phyloP scores from a whole-genome alignment of 2,888 invertebrate genomes.

The Pterostichus madidus region DNA sequence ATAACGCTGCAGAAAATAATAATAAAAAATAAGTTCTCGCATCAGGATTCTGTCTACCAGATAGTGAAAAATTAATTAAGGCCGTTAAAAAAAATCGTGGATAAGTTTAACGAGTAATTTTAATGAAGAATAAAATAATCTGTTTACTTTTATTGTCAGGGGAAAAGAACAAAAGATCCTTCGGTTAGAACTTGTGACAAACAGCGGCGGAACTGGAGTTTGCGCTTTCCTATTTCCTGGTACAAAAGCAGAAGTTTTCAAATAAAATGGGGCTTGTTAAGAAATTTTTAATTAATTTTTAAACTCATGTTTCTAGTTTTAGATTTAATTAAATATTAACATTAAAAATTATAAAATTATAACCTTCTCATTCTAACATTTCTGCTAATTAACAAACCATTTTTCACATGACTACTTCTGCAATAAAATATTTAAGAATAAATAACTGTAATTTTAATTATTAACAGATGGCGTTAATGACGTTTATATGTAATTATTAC shows the following conservation, averaged over 20 bases:
- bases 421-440: no score
- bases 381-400: no score
- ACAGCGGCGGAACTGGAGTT: background rate
- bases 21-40: no score
- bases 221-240: background rate
- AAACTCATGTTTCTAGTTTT: conserved; percentile 27
- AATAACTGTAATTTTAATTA: no score
- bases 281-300: conserved; percentile 29
- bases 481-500: no score
- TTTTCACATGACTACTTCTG: no score
- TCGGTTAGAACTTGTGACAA: conserved; percentile 23
- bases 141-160: conserved; percentile 34
- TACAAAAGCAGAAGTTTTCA: background rate
- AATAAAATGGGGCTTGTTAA: conserved; percentile 15
- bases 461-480: no score
- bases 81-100: conserved; percentile 10
- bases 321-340: background rate
- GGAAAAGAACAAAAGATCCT: conserved; percentile 36
- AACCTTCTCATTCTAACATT: no score
- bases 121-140: conserved; percentile 50
- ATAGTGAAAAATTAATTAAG: conserved; percentile 44
- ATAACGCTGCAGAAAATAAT: no score
- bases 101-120: conserved; percentile 47
- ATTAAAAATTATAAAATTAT: no score
- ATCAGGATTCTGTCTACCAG: no score